Conservation (phyloP, 2,113 vertebrate species). For the Boulengeromyrus knoepffleri region DNA sequence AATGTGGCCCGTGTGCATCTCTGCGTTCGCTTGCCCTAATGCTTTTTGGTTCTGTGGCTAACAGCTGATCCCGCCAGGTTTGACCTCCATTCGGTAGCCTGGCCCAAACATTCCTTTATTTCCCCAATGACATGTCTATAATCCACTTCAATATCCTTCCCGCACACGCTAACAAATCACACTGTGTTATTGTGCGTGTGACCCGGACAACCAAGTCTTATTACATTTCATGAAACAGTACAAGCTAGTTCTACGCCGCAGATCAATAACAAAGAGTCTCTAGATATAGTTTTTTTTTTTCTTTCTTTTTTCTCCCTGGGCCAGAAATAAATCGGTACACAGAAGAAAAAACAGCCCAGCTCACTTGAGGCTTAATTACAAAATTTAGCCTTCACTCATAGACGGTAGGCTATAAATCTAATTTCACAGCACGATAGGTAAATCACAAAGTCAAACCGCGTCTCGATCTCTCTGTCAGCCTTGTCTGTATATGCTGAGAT, state of each 20-base stretch:
- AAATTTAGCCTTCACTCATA: conserved; percentile 41
- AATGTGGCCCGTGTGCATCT: not conserved
- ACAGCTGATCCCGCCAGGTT: conserved; percentile 50
- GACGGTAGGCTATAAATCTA: conserved; percentile 31
- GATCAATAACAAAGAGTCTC: conserved; percentile 3
- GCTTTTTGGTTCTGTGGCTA: conserved; percentile 48
- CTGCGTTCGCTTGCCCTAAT: conserved; percentile 31
- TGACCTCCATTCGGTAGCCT: conserved; percentile 64
- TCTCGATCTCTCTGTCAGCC: conserved; percentile 31
- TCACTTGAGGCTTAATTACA: conserved; percentile 46
- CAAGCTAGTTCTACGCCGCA: not conserved
- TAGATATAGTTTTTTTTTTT: conserved; percentile 18
- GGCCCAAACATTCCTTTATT: conserved; percentile 60
- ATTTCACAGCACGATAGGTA: conserved; percentile 33
- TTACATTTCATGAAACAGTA: conserved; percentile 32
- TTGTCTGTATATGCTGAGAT: conserved; percentile 26
- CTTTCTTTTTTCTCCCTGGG: conserved; percentile 40
- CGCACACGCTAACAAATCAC: conserved; percentile 19
- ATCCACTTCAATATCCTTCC: conserved; percentile 49
- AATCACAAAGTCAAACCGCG: conserved; percentile 28
- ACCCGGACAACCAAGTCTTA: conserved; percentile 23
- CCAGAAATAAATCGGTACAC: conserved; percentile 40
- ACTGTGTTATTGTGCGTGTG: conserved; percentile 24
- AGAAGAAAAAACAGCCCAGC: conserved; percentile 42
- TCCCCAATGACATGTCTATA: conserved; percentile 60